Conservation (phyloP, 37 sponge, comb jelly and placozoan species). For the Ianthella basta region DNA sequence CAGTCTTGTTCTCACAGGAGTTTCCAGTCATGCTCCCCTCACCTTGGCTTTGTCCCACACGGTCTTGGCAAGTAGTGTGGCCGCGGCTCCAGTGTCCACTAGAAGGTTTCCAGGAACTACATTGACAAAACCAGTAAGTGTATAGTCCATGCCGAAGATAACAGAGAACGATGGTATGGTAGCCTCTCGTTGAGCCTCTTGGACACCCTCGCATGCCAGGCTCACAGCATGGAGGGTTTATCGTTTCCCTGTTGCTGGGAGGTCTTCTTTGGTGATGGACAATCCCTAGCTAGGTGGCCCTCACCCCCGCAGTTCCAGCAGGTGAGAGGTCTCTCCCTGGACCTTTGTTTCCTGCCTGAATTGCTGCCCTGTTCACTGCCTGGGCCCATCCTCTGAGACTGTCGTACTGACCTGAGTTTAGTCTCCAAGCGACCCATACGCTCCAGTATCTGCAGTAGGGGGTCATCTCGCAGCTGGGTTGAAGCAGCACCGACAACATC, state of each 20-base stretch:
- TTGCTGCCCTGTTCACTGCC: not conserved
- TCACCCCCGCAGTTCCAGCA: conserved; percentile 24
- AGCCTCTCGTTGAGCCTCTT: conserved; percentile 1
- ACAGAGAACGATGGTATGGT: not conserved
- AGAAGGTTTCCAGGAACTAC: conserved; percentile 11
- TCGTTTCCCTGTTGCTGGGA: conserved; percentile 40
- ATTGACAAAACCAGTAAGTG: conserved; percentile 3
- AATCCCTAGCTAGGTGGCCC: conserved; percentile 39
- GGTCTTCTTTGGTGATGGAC: too few species aligned
- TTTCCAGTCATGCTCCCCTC: not conserved
- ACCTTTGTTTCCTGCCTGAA: not conserved
- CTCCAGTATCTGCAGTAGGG: not conserved
- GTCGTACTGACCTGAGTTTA: too few species aligned
- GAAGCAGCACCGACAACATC: not conserved
- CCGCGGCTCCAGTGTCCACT: conserved; percentile 46
- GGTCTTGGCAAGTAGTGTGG: conserved; percentile 10
- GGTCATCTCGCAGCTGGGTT: not conserved
- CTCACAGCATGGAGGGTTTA: conserved; percentile 25
- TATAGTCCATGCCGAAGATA: not conserved
- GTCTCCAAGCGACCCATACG: conserved; percentile 26
- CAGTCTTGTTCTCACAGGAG: not conserved
- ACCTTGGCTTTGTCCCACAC: conserved; percentile 18
- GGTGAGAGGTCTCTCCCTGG: not conserved
- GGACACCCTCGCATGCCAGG: conserved; percentile 32
- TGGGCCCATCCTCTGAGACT: too few species aligned